These are phyloP conservation scores for Mesoligia furuncula DNA, from an alignment of 2,888 invertebrate species.

Conservation along the genomic window DNA sequence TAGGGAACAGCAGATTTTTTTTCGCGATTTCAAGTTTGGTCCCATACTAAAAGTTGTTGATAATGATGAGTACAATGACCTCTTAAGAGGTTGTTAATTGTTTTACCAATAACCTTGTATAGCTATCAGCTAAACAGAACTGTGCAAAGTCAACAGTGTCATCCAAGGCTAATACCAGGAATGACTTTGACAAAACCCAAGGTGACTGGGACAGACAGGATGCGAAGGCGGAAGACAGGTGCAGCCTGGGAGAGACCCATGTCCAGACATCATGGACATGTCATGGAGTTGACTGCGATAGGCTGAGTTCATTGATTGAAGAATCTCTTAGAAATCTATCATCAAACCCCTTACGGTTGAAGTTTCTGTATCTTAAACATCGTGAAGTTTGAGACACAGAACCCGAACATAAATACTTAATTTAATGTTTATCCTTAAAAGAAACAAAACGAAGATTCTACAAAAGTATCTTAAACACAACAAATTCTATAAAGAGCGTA, in stretches of 20 bases:
- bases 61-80: too few relatives aligned
- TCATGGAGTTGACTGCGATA: too few relatives aligned
- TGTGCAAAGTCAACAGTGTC: slow-evolving; percentile 2
- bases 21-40: too few relatives aligned
- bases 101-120: too few relatives aligned
- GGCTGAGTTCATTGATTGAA: too few relatives aligned
- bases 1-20: too few relatives aligned
- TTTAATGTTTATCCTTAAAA: slow-evolving; percentile 5
- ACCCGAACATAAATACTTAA: neutral
- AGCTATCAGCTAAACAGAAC: neutral
- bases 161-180: neutral
- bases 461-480: slow-evolving; percentile 40
- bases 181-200: neutral
- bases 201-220: too few relatives aligned
- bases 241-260: too few relatives aligned
- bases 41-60: too few relatives aligned
- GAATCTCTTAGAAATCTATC: neutral
- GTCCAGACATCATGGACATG: too few relatives aligned
- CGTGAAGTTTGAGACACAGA: neutral
- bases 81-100: too few relatives aligned
- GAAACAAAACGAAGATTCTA: slow-evolving; percentile 10
- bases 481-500: slow-evolving; percentile 25
- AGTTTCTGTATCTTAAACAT: neutral
- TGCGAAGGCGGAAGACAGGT: too few relatives aligned
- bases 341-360: neutral